Conservation (phyloP, 2,797 vertebrate species). For the Sciurus carolinensis region DNA sequence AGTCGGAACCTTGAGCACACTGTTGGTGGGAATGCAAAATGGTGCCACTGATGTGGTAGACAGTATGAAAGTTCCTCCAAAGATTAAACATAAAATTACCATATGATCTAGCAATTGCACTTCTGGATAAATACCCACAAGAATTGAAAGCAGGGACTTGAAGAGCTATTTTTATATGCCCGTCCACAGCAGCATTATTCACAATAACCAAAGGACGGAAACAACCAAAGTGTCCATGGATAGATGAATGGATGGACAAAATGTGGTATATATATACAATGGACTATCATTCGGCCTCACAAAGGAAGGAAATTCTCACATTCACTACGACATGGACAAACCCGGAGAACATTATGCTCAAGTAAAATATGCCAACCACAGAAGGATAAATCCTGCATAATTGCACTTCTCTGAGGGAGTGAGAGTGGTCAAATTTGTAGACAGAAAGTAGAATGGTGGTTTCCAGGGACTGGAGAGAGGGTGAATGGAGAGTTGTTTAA, state of each 20-base stretch:
- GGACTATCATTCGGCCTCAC: not conserved
- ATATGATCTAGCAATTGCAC: not conserved
- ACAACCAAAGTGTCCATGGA: not conserved
- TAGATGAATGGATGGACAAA: not conserved
- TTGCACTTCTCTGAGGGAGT: not conserved
- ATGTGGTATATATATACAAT: not conserved
- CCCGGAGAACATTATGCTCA: not conserved
- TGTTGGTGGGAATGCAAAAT: not conserved
- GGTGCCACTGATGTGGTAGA: not conserved
- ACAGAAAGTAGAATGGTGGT: not conserved
- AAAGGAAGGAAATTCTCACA: not conserved
- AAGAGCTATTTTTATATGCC: not conserved
- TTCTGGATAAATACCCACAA: not conserved
- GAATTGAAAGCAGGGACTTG: not conserved
- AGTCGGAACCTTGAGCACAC: not conserved
- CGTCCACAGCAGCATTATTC: not conserved
- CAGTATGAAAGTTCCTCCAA: not conserved
- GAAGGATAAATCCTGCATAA: not conserved
- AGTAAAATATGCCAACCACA: not conserved
- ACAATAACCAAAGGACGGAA: not conserved
- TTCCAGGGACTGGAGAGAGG: accelerated
- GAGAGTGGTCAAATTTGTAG: not conserved
- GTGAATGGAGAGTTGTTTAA: not conserved
- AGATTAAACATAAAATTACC: not conserved
- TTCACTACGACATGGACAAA: not conserved